These are phyloP conservation scores for Hyalella azteca DNA, from an alignment of 2,888 invertebrate genomes.

Conservation along the genomic window DNA sequence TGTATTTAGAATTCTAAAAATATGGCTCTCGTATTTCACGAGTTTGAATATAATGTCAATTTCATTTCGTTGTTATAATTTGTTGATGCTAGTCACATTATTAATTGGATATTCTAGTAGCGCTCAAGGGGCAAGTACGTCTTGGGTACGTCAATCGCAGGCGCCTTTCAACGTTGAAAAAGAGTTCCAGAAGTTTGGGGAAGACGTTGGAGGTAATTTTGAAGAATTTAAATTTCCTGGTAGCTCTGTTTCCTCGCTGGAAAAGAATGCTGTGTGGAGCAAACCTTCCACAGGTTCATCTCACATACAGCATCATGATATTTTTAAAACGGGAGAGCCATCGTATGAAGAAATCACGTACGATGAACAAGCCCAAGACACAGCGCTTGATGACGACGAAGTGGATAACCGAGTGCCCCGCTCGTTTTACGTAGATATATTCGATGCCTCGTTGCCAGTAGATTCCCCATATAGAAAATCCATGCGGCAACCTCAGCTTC, in stretches of 20 bases:
- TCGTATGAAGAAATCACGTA: no score
- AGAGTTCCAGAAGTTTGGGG: background rate
- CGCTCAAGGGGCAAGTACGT: background rate
- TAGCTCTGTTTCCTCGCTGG: background rate
- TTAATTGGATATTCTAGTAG: background rate
- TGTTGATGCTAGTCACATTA: conserved; percentile 10
- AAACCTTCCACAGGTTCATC: background rate
- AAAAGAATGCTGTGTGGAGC: background rate
- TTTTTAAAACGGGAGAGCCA: no score
- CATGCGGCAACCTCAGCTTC: background rate
- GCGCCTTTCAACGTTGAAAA: background rate
- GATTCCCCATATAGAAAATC: background rate
- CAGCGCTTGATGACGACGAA: background rate
- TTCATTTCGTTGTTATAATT: background rate
- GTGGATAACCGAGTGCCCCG: background rate
- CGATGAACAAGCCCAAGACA: no score
- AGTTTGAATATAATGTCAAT: no score
- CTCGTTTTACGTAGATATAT: conserved; percentile 3
- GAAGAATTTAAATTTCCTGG: background rate
- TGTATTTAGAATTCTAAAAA: no score
- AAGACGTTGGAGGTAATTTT: background rate
- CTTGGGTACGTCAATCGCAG: conserved; percentile 7
- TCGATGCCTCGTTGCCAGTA: background rate
- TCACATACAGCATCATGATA: no score
- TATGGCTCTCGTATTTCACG: no score